Evolutionary conservation across 2,113 vertebrate species (phyloP), one percentile per base, ranked within the genome.

Genomic region (Rallus limicola): DNA sequence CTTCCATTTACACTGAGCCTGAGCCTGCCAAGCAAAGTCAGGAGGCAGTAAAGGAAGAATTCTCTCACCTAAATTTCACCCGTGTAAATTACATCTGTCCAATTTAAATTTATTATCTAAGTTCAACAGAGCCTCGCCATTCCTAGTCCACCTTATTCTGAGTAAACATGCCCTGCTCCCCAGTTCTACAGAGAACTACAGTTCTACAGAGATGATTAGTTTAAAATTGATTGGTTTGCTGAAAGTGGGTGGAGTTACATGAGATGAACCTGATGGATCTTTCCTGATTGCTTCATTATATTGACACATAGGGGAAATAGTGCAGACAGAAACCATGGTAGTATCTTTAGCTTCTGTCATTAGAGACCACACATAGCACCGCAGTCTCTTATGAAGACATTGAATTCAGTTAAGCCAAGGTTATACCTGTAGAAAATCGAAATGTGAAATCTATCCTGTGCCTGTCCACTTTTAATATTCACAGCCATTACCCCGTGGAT

Each of bases 401-500:
- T 58, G 2, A 65, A 52, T 52, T 44, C 19, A 34, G 33, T 86
- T 91, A 65, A 90, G 20, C 18, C 46, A 70, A 67, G 36, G 56
- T 21, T 87, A 46, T 5, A 13, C 19, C 23, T 31, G 13, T 17
- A 91, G 78, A 88, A 89, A 92, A 65, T 0, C 38, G 19, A 55
- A 82, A 50, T 5, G 17, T 19, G 25, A 90, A 75, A 78, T 64
- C 42, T 18, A 29, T 71, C 28, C 79, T 64, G 38, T 24, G 21
- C 8, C 24, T 55, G 74, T 75, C 85, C 34, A 63, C 42, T 75
- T 25, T 29, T 24, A 55, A 56, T 34, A 58, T 62, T 52, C 26
- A 76, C 7, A 58, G 31, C 17, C 3, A 18, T 69, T 83, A 69
- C 25, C 13, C 16, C 12, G n/a, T 1, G 0, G 8, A 21, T 1